Evolutionary conservation across 2,888 invertebrate species (phyloP).

Genomic region (Blastobasis adustella): DNA sequence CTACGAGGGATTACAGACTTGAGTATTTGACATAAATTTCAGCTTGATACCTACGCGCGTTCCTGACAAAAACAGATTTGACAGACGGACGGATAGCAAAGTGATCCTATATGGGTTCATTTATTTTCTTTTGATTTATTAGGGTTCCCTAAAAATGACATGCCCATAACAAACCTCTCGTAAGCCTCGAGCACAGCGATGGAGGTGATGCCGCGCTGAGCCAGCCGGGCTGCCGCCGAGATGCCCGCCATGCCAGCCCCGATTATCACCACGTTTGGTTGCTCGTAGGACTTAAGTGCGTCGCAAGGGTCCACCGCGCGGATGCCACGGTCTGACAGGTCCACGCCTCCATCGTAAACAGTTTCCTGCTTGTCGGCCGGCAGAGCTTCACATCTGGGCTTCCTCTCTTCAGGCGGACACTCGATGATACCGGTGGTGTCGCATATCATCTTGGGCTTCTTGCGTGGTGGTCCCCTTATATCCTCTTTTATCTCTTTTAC

Average conservation of each 20-base stretch:
- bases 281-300: constrained; percentile 40
- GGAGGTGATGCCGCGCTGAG: constrained; percentile 80
- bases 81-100: no score
- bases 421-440: no score
- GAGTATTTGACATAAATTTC: no score
- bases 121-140: no score
- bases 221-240: constrained; percentile 83
- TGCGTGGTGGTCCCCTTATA: no score
- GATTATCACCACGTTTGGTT: constrained; percentile 82
- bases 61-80: no score
- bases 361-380: constrained; percentile 23
- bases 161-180: constrained; percentile 72
- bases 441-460: no score
- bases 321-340: constrained; percentile 47
- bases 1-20: no score
- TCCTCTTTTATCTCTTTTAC: neutral
- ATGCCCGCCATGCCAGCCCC: constrained; percentile 89
- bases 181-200: constrained; percentile 84
- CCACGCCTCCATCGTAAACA: constrained; percentile 38
- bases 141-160: no score
- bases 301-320: constrained; percentile 48
- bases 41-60: no score
- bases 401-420: no score
- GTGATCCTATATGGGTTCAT: no score
- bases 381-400: neutral